Conservation (phyloP, 2,888 invertebrate species). For the Lasioglossum oenotherae region DNA sequence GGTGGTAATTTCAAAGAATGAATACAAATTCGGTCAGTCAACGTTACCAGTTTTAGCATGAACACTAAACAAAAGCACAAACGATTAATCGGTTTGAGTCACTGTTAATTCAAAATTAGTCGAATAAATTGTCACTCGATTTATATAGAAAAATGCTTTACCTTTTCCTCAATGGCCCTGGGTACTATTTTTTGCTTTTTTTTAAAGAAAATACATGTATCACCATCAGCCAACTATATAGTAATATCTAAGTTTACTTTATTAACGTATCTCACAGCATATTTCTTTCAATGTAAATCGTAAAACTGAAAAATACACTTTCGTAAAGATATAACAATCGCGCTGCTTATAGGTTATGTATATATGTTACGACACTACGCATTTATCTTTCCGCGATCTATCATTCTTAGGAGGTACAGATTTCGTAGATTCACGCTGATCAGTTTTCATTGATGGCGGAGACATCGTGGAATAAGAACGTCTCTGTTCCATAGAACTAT, state of each 20-base stretch:
- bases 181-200: slow-evolving; percentile 39
- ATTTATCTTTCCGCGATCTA: slow-evolving; percentile 77
- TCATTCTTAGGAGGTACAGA: slow-evolving; percentile 63
- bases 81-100: slow-evolving; percentile 74
- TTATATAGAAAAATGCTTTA: slow-evolving; percentile 77
- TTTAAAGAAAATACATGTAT: slow-evolving; percentile 47
- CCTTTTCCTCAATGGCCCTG: slow-evolving; percentile 70
- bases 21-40: slow-evolving; percentile 63
- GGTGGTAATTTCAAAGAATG: slow-evolving; percentile 65
- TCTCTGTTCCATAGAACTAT: slow-evolving; percentile 28
- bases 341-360: slow-evolving; percentile 28
- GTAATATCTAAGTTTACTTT: slow-evolving; percentile 71
- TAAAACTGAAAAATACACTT: slow-evolving; percentile 60
- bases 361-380: slow-evolving; percentile 74
- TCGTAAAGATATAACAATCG: slow-evolving; percentile 39
- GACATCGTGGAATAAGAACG: slow-evolving; percentile 34
- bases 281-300: slow-evolving; percentile 55
- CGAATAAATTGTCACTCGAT: slow-evolving; percentile 73
- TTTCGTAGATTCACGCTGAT: slow-evolving; percentile 70
- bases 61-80: slow-evolving; percentile 75
- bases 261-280: slow-evolving; percentile 81
- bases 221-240: slow-evolving; percentile 78
- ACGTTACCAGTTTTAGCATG: slow-evolving; percentile 61
- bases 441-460: slow-evolving; percentile 42
- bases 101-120: slow-evolving; percentile 78